Base-by-base conservation (phyloP, 2,797 vertebrate species). In the Coranthus polyacanthus region DNA sequence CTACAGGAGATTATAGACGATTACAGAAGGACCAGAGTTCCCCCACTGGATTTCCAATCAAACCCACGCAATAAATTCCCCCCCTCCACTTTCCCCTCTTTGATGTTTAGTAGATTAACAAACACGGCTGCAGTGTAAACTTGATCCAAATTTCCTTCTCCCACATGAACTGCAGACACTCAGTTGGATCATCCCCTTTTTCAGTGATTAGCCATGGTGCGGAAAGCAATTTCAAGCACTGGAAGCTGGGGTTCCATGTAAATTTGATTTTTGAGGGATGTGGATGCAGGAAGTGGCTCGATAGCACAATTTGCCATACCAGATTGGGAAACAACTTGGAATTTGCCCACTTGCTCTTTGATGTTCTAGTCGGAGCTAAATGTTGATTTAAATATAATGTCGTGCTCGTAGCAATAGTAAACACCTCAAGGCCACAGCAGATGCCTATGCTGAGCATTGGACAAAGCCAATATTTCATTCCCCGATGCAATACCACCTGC, bases 41-140 rank as follows among this genome's bases (percentile, higher is more conserved):
- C 61, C 75, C 72, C 10, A 57, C 46, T 74, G 83, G 74, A 83
- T 89, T 89, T 88, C 84, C 82, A 87, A 83, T 88, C 86, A 86
- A 80, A 60, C 82, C 66, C 62, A 54, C 44, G 3, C 36, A 41
- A 86, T 90, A 85, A 85, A 81, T 88, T 69, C 70, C 64, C 52
- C 54, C 64, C 57, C 75, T 78, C 57, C 54, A 36, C 37, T 52
- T 58, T 69, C 53, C 68, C 75, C 55, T 41, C 85, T 92, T 88
- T 90, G 82, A 88, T 89, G 85, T 84, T 86, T 65, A 75, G 80
- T 80, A 86, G 84, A 90, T 89, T 80, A 87, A 79, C 89, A 75
- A 87, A 82, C 74, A 67, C 73, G 52, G 74, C 81, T 77, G 68
- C 60, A 66, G 75, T 44, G 43, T 71, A 85, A 85, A 89, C 78